Base-by-base conservation (phyloP, 1,140 invertebrate genomes). In the Cydia pomonella region DNA sequence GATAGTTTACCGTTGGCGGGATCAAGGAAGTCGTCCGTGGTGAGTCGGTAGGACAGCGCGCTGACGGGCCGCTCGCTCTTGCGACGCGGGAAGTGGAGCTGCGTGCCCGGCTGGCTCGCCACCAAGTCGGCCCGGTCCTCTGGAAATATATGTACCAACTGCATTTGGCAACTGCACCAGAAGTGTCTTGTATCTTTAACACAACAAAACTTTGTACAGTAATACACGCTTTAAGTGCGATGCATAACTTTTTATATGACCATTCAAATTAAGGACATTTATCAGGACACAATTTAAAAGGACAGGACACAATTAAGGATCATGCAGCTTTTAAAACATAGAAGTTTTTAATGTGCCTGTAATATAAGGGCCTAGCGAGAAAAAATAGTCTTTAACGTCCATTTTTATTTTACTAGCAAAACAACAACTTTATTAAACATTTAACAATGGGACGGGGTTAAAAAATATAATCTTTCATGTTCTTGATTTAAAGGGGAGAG, bases 101-200 rank as follows among this genome's bases (percentile, higher is more conserved):
- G 62, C 62, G 81, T 75, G 38, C 73, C 33, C 72, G 73, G 27
- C 6, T 66, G 21, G 33, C 62, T 74, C 53, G 76, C 76, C n/a
- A 64, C 74, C 72, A 91, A 83, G 76, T 90, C 89, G 12, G 87
- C 74, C 69, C 88, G 77, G 76, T 92, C 89, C 76, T 88, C 90
- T 88, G 81, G 33, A 76, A 81, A 79, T 69, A 62, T 73, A 73
- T 59, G 21, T 63, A 44, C 2, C 25, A 25, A 69, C 44, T 66
- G n/a, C 64, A 12, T 64, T 50, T 75, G 47, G 47, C 74, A 69
- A 63, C n/a, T 44, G 62, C 25, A 53, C 44, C 23, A 25, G 63
- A 66, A 16, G 63, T 21, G 64, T 9, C 64, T 66, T 25, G 21
- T 44, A 53, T 53, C 5, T 53, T 47, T 53, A 53, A 53, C n/a